Evolutionary conservation across 2,113 vertebrate species (phyloP), one percentile per base, ranked within the genome.

Genomic region (Lates calcarifer): DNA sequence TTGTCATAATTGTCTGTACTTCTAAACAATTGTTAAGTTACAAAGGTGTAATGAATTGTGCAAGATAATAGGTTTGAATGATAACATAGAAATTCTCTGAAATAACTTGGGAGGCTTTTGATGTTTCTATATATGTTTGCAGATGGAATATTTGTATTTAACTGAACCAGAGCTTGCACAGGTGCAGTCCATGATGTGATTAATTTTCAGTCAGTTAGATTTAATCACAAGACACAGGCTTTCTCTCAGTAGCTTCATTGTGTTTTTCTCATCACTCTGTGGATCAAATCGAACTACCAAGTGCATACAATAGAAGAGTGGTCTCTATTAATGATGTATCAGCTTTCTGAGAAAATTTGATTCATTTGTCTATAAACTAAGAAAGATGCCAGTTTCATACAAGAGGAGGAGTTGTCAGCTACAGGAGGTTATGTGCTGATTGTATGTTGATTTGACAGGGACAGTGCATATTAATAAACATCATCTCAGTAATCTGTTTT

Each of bases 1-100:
- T 78, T 24, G 29, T 75, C 43, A 62, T 69, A 75, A 80, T 60
- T 82, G 64, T 79, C 47, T 51, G 68, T 39, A 49, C 67, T 84
- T 70, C 24, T 47, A 51, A 84, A 75, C 31, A 26, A 53, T 51
- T 74, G 53, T 62, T 81, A 41, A 41, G n/a, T 56, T 51, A 58
- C 22, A 77, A 68, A 82, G 51, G 60, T 74, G 66, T 24, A 60
- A 55, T 65, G 29, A 75, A 29, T 53, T 56, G 7, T 77, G 47
- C n/a, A 31, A 20, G 53, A 26, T 74, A 63, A 87, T 18, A 55
- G 20, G 37, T 12, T 37, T 71, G 14, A 69, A 69, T 49, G n/a
- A 51, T 20, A 58, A 22, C 45, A 56, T 3, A 63, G 2, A 47
- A 33, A 64, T n/a, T n/a, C 7, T 47, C 22, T 22, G 1, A 76